phyloP scores from a whole-genome alignment of 1,140 invertebrate species.

The Daktulosphaira vitifoliae region DNA sequence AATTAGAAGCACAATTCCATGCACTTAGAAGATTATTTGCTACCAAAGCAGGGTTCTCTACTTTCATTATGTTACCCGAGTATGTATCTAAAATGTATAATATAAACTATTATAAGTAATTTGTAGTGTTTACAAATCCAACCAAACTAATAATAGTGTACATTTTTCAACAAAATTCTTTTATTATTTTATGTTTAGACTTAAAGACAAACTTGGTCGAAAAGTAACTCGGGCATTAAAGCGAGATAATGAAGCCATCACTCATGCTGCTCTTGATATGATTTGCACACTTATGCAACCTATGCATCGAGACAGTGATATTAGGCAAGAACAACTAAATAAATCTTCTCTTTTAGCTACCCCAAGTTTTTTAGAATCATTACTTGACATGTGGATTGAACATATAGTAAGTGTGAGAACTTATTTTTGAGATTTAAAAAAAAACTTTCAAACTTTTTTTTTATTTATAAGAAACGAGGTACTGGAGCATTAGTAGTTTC shows the following conservation, averaged over 20 bases:
- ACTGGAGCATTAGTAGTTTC: slow-evolving; percentile 69
- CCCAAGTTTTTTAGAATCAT: slow-evolving; percentile 81
- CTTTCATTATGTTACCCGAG: slow-evolving; percentile 85
- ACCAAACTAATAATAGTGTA: not conserved
- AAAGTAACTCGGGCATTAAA: slow-evolving; percentile 71
- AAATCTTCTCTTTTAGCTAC: slow-evolving; percentile 92
- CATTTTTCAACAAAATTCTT: not conserved
- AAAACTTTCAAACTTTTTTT: slow-evolving; percentile 19
- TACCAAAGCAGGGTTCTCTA: slow-evolving; percentile 93
- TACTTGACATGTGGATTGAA: slow-evolving; percentile 90
- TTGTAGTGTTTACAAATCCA: too few species aligned
- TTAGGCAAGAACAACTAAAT: slow-evolving; percentile 95
- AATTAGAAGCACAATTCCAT: slow-evolving; percentile 90
- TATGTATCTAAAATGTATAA: slow-evolving; percentile 44
- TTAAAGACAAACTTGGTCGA: slow-evolving; percentile 87
- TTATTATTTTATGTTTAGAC: slow-evolving; percentile 48
- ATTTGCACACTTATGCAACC: slow-evolving; percentile 97
- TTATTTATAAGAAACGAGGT: slow-evolving; percentile 56
- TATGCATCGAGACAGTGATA: slow-evolving; percentile 92
- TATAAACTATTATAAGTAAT: too few species aligned
- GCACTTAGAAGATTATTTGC: slow-evolving; percentile 85
- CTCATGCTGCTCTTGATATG: slow-evolving; percentile 94
- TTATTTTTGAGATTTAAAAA: not conserved
- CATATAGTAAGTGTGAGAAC: slow-evolving; percentile 90
- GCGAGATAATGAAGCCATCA: slow-evolving; percentile 77